phyloP scores from a whole-genome alignment of 2,113 vertebrate species.

The Orthonyx spaldingii region DNA sequence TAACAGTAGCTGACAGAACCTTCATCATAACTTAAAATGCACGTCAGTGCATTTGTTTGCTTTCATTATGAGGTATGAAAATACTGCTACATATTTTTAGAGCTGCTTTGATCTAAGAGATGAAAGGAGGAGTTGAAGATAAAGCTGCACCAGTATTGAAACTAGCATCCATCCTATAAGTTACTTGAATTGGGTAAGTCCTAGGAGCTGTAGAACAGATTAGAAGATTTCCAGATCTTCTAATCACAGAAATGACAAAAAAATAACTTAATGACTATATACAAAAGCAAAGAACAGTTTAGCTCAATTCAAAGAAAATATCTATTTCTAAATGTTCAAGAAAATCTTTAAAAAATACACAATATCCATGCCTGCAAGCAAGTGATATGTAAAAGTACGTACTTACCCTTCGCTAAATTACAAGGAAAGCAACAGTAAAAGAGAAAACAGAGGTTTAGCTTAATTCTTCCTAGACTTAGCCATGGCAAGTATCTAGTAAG shows the following conservation, averaged over 20 bases:
- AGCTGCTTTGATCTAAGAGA: not conserved
- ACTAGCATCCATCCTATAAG: not conserved
- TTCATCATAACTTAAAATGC: not conserved
- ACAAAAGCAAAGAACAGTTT: not conserved
- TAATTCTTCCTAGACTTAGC: not conserved
- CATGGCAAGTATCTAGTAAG: not conserved
- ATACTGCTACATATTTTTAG: not conserved
- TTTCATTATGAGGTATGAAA: not conserved
- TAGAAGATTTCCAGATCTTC: not conserved
- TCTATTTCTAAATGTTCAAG: not conserved
- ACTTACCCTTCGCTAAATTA: constrained; percentile 81
- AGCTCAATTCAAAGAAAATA: not conserved
- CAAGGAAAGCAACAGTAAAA: constrained; percentile 68
- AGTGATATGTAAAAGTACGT: not conserved
- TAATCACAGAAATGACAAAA: not conserved
- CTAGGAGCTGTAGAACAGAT: not conserved
- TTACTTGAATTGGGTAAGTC: not conserved
- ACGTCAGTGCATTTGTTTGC: not conserved
- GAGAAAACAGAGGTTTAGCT: constrained; percentile 51
- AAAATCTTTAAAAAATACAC: not conserved
- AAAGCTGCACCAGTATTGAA: not conserved
- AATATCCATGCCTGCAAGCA: constrained; percentile 9
- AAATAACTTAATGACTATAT: not conserved
- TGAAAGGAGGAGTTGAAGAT: not conserved
- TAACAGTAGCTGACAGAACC: not conserved